phyloP scores from a whole-genome alignment of 2,113 vertebrate genomes.

The Riparia riparia region DNA sequence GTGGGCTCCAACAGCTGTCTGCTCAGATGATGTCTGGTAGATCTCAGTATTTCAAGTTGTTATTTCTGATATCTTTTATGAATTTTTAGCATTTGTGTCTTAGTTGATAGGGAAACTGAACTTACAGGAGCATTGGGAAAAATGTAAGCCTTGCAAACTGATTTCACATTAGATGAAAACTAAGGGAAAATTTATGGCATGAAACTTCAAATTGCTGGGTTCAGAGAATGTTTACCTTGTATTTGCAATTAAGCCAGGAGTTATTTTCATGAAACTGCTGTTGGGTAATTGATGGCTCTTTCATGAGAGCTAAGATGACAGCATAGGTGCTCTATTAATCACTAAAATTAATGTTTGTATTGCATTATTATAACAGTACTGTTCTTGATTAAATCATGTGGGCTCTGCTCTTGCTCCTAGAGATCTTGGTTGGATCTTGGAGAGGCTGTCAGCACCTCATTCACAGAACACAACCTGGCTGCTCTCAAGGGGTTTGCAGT shows the following conservation, averaged over 20 bases:
- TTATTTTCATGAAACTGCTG: background rate
- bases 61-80: background rate
- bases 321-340: background rate
- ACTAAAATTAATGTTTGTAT: conserved; percentile 16
- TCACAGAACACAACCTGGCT: background rate
- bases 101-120: background rate
- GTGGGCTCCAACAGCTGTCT: background rate
- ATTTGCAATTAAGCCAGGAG: conserved; percentile 10
- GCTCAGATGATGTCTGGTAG: background rate
- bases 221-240: background rate
- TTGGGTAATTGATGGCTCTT: background rate
- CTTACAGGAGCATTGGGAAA: background rate
- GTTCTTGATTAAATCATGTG: background rate
- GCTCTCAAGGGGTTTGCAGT: background rate
- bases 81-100: background rate
- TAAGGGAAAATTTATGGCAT: background rate
- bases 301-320: background rate
- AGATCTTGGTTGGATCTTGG: background rate
- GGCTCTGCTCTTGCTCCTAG: background rate
- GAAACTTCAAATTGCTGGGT: background rate
- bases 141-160: background rate
- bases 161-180: background rate
- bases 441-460: background rate
- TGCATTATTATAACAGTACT: background rate
- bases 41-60: background rate